Percentiles rank a stretch among this genome's conserved stretches.
phyloP scores from a whole-genome alignment of 2,888 invertebrate genomes.

The Ecliptopera silaceata region DNA sequence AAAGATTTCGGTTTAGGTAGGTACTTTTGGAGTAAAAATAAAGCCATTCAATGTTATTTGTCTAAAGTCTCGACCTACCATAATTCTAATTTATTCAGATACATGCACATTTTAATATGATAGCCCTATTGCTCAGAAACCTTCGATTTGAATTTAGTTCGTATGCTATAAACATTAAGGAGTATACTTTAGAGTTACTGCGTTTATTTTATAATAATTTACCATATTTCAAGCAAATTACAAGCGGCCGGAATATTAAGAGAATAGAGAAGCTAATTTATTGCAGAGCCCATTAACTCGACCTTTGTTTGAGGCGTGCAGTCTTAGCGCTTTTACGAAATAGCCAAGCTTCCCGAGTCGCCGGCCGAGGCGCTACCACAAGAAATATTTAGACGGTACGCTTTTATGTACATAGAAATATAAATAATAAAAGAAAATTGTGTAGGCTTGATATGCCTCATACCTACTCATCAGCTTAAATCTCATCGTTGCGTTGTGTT shows the following conservation, averaged over 20 bases:
- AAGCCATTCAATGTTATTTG: background rate
- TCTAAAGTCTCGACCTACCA: conserved; percentile 35
- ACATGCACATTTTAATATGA: conserved; percentile 61
- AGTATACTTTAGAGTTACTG: conserved; percentile 7
- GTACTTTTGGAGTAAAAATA: too few relatives aligned
- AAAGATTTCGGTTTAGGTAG: too few relatives aligned
- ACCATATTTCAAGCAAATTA: conserved; percentile 32
- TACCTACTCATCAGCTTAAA: too few relatives aligned
- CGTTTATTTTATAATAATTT: conserved; percentile 26
- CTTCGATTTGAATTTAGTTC: conserved; percentile 7
- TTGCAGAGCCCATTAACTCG: conserved; percentile 24
- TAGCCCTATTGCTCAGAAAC: conserved; percentile 30
- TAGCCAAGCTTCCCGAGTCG: conserved; percentile 4
- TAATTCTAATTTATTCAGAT: conserved; percentile 54
- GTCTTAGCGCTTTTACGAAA: conserved; percentile 24
- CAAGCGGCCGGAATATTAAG: conserved; percentile 21
- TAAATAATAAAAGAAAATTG: too few relatives aligned
- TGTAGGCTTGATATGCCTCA: too few relatives aligned
- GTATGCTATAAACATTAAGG: conserved; percentile 8
- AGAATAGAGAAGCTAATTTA: conserved; percentile 30
- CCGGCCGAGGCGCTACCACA: background rate
- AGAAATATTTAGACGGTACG: background rate
- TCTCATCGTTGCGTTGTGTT: background rate
- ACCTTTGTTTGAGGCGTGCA: conserved; percentile 23
- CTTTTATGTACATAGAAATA: too few relatives aligned